Evolutionary conservation across 2,888 invertebrate genomes (phyloP).

Genomic region (Cylindroiulus punctatus): DNA sequence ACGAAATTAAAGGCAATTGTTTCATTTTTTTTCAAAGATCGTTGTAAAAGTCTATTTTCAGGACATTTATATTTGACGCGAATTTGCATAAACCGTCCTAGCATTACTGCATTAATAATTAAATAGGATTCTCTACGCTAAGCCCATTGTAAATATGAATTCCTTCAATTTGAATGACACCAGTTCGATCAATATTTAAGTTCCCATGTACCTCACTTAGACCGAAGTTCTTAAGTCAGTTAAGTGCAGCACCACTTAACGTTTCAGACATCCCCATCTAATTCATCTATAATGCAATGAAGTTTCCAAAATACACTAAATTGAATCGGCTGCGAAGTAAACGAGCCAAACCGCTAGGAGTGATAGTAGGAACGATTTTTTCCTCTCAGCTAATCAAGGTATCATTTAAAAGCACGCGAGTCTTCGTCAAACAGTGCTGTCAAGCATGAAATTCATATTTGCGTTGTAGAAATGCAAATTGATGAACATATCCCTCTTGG

Average conservation of each 20-base stretch:
- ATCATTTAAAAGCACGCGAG: constrained; percentile 19
- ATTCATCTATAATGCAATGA: constrained; percentile 7
- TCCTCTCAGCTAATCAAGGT: background rate
- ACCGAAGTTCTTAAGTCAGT: background rate
- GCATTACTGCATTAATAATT: too few relatives aligned
- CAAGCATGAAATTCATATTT: constrained; percentile 33
- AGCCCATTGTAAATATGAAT: background rate
- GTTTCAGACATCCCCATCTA: background rate
- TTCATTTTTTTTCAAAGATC: too few relatives aligned
- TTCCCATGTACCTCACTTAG: background rate
- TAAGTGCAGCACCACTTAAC: constrained; percentile 3
- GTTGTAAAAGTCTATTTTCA: background rate
- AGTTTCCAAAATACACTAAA: background rate
- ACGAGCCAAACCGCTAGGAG: background rate
- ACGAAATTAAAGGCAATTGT: too few relatives aligned
- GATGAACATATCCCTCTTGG: constrained; percentile 5
- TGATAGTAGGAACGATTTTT: background rate
- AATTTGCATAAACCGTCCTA: background rate
- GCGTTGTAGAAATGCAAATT: constrained; percentile 22
- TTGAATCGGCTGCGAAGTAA: background rate
- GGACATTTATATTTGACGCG: background rate
- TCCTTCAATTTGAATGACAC: background rate
- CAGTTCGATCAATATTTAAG: constrained; percentile 17
- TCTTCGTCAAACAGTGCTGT: constrained; percentile 8
- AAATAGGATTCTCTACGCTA: background rate